phyloP scores from a whole-genome alignment of 2,113 vertebrate genomes.

The Gambusia holbrooki region DNA sequence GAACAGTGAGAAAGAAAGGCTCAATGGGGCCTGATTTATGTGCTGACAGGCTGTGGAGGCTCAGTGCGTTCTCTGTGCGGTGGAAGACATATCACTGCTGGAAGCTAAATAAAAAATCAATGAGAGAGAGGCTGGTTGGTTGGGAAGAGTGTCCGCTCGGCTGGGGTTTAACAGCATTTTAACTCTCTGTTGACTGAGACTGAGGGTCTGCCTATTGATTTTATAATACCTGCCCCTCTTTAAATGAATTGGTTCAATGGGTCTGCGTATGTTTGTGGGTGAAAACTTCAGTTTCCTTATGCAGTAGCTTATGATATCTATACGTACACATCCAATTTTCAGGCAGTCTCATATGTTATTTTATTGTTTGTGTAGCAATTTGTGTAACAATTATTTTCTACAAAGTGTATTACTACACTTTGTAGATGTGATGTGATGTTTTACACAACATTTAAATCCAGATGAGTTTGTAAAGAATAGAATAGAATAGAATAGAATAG shows the following conservation, averaged over 20 bases:
- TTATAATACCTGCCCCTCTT: constrained; percentile 51
- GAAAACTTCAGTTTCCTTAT: constrained; percentile 21
- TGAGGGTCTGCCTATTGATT: constrained; percentile 75
- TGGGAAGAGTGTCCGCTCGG: constrained; percentile 60
- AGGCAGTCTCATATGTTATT: too few relatives aligned
- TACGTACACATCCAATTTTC: too few relatives aligned
- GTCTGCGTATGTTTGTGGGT: constrained; percentile 22
- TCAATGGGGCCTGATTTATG: constrained; percentile 67
- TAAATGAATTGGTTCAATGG: constrained; percentile 75
- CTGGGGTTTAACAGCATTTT: constrained; percentile 68
- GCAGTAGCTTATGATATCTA: background rate
- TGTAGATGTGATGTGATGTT: background rate
- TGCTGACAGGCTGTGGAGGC: constrained; percentile 64
- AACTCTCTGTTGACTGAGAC: constrained; percentile 68
- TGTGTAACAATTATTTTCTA: background rate
- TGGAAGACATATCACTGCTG: constrained; percentile 70
- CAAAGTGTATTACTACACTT: background rate
- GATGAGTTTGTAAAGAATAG: too few relatives aligned
- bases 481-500: too few relatives aligned
- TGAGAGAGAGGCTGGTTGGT: constrained; percentile 61
- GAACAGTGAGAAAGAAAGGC: constrained; percentile 28
- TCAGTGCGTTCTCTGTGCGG: constrained; percentile 34
- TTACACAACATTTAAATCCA: background rate
- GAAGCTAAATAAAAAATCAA: constrained; percentile 79
- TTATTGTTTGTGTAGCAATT: background rate